Conservation (phyloP, 2,797 vertebrate genomes). For the Macroramphosus scolopax region DNA sequence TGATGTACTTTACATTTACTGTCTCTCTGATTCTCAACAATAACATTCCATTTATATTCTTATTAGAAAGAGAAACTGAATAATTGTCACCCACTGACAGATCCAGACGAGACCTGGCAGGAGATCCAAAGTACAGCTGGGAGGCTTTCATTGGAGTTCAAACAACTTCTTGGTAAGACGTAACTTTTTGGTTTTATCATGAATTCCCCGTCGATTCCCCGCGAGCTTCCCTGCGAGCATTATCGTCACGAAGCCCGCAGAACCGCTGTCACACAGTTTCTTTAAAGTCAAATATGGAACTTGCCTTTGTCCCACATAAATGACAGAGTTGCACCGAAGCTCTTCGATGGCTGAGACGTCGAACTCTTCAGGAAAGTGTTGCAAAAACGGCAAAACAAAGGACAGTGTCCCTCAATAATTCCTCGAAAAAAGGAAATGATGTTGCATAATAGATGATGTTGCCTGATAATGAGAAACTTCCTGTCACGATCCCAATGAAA, state of each 20-base stretch:
- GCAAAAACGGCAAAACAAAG: neutral
- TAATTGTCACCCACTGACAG: no score
- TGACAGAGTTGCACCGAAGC: conserved; percentile 5
- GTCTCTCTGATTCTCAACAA: no score
- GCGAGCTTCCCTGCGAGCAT: neutral
- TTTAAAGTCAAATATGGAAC: neutral
- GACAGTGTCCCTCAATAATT: neutral
- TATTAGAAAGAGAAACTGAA: no score
- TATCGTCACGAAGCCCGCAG: neutral
- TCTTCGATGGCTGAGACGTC: neutral
- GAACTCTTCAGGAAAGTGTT: neutral
- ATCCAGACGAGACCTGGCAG: no score
- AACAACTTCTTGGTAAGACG: conserved; percentile 8
- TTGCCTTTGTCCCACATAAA: neutral
- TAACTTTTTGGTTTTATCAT: conserved; percentile 3
- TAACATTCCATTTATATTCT: no score
- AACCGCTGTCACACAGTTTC: no score
- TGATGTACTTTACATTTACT: no score
- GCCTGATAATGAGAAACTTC: conserved; percentile 3
- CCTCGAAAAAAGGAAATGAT: neutral
- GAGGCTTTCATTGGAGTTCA: conserved; percentile 25
- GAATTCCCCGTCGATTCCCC: conserved; percentile 1
- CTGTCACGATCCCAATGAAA: conserved; percentile 12
- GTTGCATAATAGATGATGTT: no score
- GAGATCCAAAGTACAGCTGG: no score